phyloP scores from a whole-genome alignment of 1,140 invertebrate genomes.

The Drosophila elegans region DNA sequence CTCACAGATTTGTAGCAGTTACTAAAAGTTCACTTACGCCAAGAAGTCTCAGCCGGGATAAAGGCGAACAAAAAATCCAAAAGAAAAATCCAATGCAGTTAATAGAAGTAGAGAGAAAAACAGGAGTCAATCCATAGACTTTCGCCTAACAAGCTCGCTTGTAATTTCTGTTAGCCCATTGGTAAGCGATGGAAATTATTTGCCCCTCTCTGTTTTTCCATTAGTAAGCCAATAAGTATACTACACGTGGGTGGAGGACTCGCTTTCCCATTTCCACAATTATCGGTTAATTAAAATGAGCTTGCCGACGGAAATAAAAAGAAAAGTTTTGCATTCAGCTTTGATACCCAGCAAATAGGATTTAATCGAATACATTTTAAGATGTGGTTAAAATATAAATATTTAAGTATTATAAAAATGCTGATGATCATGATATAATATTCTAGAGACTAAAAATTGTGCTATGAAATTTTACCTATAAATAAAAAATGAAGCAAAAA shows the following conservation, averaged over 20 bases:
- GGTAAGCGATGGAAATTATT: constrained; percentile 30
- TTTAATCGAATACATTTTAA: background rate
- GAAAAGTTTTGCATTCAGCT: constrained; percentile 29
- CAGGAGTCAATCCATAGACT: constrained; percentile 31
- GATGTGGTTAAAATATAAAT: background rate
- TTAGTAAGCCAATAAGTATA: constrained; percentile 29
- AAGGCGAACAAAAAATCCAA: constrained; percentile 10
- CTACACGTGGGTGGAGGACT: background rate
- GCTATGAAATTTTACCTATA: too few species aligned
- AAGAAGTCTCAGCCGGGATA: constrained; percentile 27
- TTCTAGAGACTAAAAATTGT: too few species aligned
- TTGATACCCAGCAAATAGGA: constrained; percentile 9
- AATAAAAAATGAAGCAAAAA: too few species aligned
- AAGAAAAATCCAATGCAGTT: background rate
- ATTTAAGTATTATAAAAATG: too few species aligned
- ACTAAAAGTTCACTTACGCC: constrained; percentile 51
- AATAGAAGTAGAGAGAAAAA: background rate
- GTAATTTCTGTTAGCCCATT: constrained; percentile 31
- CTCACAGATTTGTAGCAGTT: constrained; percentile 58
- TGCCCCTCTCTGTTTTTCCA: background rate
- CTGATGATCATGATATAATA: too few species aligned
- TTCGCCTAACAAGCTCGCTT: constrained; percentile 20
- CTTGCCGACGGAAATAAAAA: constrained; percentile 19
- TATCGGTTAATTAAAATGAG: constrained; percentile 50
- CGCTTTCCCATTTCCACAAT: constrained; percentile 1